Evolutionary conservation across 2,113 vertebrate genomes (phyloP).

Genomic region (Chiloscyllium plagiosum): DNA sequence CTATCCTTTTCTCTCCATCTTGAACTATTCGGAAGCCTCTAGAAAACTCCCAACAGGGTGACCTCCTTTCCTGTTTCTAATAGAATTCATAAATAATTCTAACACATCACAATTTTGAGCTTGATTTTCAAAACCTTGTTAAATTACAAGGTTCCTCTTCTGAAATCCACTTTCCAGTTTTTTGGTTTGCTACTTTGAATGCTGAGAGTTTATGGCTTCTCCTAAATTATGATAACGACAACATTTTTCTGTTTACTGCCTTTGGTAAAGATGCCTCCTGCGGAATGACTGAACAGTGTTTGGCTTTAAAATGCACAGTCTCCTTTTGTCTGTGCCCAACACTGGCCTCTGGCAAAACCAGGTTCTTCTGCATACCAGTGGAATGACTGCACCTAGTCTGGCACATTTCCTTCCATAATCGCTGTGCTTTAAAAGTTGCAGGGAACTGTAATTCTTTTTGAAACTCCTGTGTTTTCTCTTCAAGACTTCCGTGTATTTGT

Average conservation of each 20-base stretch:
- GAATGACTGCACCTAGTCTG: constrained; percentile 65
- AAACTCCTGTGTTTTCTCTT: constrained; percentile 75
- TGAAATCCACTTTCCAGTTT: too few relatives aligned
- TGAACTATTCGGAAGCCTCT: too few relatives aligned
- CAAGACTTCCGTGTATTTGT: constrained; percentile 65
- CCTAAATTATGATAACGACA: constrained; percentile 68
- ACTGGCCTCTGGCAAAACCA: constrained; percentile 64
- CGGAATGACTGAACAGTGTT: constrained; percentile 65
- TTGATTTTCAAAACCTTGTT: too few relatives aligned
- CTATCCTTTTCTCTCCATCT: too few relatives aligned
- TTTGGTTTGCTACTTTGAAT: constrained; percentile 60
- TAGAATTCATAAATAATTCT: too few relatives aligned
- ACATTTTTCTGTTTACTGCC: constrained; percentile 69
- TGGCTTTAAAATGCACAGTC: constrained; percentile 72
- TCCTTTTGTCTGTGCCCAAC: constrained; percentile 77
- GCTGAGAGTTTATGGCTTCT: constrained; percentile 71
- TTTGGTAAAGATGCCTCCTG: constrained; percentile 85
- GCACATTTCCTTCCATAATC: constrained; percentile 48
- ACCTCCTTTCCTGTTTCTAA: too few relatives aligned
- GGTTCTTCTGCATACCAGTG: constrained; percentile 68
- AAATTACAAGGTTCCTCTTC: too few relatives aligned
- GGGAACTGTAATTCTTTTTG: constrained; percentile 61
- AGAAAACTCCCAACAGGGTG: too few relatives aligned
- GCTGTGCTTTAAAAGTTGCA: constrained; percentile 74
- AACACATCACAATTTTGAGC: too few relatives aligned